Base-by-base conservation (phyloP, 2,797 vertebrate genomes). In the Australoheros facetus region DNA sequence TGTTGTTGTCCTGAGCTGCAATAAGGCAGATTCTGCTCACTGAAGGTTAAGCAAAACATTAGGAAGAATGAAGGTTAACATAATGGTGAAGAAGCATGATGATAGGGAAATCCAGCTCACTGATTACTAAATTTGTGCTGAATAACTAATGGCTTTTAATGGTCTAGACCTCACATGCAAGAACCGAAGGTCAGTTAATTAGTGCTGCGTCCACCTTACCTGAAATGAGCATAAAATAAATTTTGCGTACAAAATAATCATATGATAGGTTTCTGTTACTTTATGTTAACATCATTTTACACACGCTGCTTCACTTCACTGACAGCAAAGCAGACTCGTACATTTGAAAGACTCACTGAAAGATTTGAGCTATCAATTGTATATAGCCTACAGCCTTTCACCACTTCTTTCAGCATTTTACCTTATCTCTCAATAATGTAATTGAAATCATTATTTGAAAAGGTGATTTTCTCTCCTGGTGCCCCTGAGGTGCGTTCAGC, bases 391-490 rank as follows among this genome's bases (percentile, higher is more conserved):
- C 77, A 80, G 70, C 62, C 37, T 86, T 79, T 86, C 77, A 64
- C 11, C 3, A 3, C 42, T 64, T 64, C 21, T 64, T 64, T 64
- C 39, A 64, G 71, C 80, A 62, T 91, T 86, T 88, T 87, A 74
- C 59, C 30, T 19, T 84, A 85, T 87, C 86, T 86, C 85, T 88
- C 69, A 75, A 87, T 92, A 87, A 88, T 85, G 66, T 90, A 86
- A 90, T 87, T 92, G 84, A 90, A 93, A 92, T 93, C 85, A 83
- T 92, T 89, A 89, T 89, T 91, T 87, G 81, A 90, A 89, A 86
- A 78, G 78, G 55, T 12, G 55, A 85, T 89, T 88, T 86, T 82
- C 74, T 75, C 71, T 77, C 58, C 71, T 19, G 51, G 34, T 83
- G 81, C 78, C 90, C 82, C 85, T 37, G 78, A 90, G 82, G 88